These are phyloP conservation scores for Drosophila paulistorum DNA, from an alignment of 1,140 invertebrate species.

Conservation along the genomic window DNA sequence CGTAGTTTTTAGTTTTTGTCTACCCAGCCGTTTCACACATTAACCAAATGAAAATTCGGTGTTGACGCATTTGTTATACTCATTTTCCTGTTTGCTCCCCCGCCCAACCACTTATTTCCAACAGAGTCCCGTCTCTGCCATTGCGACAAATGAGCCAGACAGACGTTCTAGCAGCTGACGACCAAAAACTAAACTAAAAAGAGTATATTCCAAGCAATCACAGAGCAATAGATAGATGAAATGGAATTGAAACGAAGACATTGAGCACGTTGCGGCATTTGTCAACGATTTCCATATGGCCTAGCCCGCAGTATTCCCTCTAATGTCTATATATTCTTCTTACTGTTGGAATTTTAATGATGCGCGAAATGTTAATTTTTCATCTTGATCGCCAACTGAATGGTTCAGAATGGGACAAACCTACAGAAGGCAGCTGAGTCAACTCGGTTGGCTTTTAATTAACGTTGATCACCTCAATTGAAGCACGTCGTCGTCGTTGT, in stretches of 20 bases:
- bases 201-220: conserved; percentile 38
- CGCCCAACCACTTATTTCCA: too few species aligned
- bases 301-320: background rate
- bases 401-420: conserved; percentile 41
- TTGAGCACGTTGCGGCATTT: conserved; percentile 77
- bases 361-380: conserved; percentile 80
- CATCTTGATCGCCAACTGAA: conserved; percentile 62
- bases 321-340: conserved; percentile 17
- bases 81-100: conserved; percentile 34
- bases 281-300: conserved; percentile 73
- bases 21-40: conserved; percentile 66
- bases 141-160: conserved; percentile 71
- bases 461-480: conserved; percentile 81
- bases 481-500: conserved; percentile 60
- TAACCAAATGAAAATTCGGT: conserved; percentile 81
- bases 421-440: conserved; percentile 62
- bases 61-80: conserved; percentile 80
- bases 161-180: conserved; percentile 63
- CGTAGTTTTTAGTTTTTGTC: conserved; percentile 59
- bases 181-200: conserved; percentile 37
- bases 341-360: conserved; percentile 75
- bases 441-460: conserved; percentile 73
- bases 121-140: background rate
- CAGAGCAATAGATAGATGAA: conserved; percentile 40
- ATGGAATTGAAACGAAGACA: conserved; percentile 61